phyloP scores from a whole-genome alignment of 2,888 invertebrate genomes.

The Xestia rhomboidea region DNA sequence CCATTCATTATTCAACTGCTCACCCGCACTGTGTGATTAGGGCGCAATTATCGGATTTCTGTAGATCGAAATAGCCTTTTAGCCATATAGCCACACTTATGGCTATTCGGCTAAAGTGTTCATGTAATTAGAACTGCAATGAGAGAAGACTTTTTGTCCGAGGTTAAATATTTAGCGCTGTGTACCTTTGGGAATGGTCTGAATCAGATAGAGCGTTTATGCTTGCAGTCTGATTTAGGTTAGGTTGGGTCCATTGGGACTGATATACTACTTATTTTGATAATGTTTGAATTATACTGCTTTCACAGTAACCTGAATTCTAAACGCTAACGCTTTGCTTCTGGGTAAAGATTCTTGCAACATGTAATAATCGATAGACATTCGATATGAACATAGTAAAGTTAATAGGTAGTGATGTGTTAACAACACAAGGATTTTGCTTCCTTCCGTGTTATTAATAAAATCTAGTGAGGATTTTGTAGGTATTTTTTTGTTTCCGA shows the following conservation, averaged over 20 bases:
- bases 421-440: neutral
- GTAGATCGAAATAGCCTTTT: conserved; percentile 38
- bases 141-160: neutral
- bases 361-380: neutral
- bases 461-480: neutral
- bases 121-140: conserved; percentile 15
- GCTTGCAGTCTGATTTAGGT: neutral
- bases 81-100: conserved; percentile 12
- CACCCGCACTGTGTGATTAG: conserved; percentile 48
- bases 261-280: neutral
- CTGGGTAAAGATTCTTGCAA: neutral
- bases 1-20: conserved; percentile 57
- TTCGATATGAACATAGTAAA: too few relatives aligned
- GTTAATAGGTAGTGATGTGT: too few relatives aligned
- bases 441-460: neutral
- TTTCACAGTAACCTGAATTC: neutral
- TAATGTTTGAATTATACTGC: neutral
- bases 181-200: neutral
- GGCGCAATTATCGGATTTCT: conserved; percentile 50
- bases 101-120: conserved; percentile 26
- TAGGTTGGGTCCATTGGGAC: neutral
- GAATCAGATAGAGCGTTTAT: neutral
- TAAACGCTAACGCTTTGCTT: neutral
- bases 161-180: conserved; percentile 21
- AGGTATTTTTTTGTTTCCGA: neutral